These are phyloP conservation scores for Genyomyrus donnyi DNA, from an alignment of 2,113 vertebrate genomes.

Conservation along the genomic window DNA sequence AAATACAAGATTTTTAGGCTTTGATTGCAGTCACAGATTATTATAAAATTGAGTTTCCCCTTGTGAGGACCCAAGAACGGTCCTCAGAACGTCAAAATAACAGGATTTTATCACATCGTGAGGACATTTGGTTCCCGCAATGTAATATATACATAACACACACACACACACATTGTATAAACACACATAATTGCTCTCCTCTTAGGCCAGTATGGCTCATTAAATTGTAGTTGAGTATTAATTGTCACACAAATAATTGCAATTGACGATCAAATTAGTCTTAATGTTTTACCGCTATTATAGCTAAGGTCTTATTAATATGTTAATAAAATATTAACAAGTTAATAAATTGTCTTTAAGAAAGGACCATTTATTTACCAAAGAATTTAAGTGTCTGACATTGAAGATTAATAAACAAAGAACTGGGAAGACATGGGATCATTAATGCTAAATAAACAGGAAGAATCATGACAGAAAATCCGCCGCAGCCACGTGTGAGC, in stretches of 20 bases:
- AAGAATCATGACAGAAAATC: background rate
- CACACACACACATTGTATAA: constrained; percentile 5
- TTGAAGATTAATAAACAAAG: background rate
- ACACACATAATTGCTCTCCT: background rate
- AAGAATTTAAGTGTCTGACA: background rate
- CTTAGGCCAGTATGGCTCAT: background rate
- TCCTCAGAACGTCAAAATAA: background rate
- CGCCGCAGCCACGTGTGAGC: background rate
- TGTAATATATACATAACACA: background rate
- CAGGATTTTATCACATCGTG: background rate
- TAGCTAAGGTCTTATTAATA: background rate
- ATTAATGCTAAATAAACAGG: background rate
- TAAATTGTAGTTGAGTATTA: background rate
- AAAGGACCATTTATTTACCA: background rate
- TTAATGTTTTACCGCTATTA: background rate
- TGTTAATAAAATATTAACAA: constrained; percentile 1
- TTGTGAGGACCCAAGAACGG: background rate
- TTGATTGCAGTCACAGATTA: too few species aligned
- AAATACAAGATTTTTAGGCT: too few species aligned
- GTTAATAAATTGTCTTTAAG: background rate
- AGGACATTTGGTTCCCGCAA: background rate
- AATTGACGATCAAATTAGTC: constrained; percentile 4
- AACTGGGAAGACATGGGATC: background rate
- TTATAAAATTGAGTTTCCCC: too few species aligned
- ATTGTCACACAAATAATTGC: background rate